These are phyloP conservation scores for Procambarus clarkii DNA, from an alignment of 1,140 invertebrate species.

Conservation along the genomic window DNA sequence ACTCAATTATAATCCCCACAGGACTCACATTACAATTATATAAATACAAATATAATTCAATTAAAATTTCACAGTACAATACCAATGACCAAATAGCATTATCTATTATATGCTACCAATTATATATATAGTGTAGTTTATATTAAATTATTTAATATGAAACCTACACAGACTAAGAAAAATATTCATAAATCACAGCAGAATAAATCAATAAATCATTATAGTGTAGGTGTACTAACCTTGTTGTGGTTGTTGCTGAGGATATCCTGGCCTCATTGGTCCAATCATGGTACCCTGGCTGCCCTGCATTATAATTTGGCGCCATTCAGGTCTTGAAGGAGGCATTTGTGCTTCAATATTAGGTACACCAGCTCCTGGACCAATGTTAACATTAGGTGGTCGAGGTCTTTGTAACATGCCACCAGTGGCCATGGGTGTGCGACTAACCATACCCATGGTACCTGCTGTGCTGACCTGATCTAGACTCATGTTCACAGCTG, in stretches of 20 bases:
- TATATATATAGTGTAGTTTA: too few species aligned
- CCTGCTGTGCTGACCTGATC: constrained; percentile 48
- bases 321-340: constrained; percentile 65
- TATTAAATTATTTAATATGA: too few species aligned
- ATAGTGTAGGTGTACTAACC: constrained; percentile 29
- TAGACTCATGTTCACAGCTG: constrained; percentile 55
- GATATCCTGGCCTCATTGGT: constrained; percentile 62
- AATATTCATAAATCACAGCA: too few species aligned
- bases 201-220: too few species aligned
- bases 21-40: too few species aligned
- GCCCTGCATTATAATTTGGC: constrained; percentile 69
- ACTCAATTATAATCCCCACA: too few species aligned
- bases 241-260: constrained; percentile 69
- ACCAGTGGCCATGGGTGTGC: constrained; percentile 43
- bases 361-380: constrained; percentile 63
- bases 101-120: too few species aligned
- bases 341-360: constrained; percentile 68
- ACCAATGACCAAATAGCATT: too few species aligned
- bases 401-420: constrained; percentile 61
- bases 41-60: too few species aligned
- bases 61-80: too few species aligned
- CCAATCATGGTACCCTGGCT: constrained; percentile 63
- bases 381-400: constrained; percentile 70
- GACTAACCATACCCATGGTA: constrained; percentile 52
- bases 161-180: too few species aligned